Evolutionary conservation across 1,140 invertebrate genomes (phyloP).

Genomic region (Diachasma alloeum): DNA sequence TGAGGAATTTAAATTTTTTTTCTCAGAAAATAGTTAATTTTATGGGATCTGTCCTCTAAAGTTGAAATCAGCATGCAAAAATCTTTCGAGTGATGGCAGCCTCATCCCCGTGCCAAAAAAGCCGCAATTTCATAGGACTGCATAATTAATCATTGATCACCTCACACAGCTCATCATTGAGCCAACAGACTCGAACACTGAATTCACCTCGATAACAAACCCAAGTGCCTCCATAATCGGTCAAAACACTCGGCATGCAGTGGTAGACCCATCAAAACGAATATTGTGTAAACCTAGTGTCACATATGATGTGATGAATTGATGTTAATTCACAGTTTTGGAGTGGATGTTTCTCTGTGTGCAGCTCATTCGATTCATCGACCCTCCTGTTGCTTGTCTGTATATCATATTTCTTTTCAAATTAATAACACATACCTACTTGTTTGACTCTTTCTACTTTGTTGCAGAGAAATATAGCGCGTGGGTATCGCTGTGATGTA

Average conservation of each 20-base stretch:
- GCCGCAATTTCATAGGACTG: no score
- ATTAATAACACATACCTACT: constrained; percentile 27
- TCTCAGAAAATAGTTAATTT: no score
- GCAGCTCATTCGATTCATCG: constrained; percentile 17
- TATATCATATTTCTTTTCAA: neutral
- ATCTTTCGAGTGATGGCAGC: no score
- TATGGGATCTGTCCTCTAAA: no score
- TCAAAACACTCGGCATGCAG: constrained; percentile 57
- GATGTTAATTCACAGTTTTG: constrained; percentile 20
- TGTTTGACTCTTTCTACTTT: constrained; percentile 26
- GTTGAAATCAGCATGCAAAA: no score
- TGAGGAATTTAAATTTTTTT: no score
- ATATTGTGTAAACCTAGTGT: constrained; percentile 37
- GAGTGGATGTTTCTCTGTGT: constrained; percentile 22
- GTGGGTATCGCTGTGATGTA: neutral
- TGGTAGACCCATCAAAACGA: constrained; percentile 56
- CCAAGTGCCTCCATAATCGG: constrained; percentile 54
- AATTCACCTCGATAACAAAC: no score
- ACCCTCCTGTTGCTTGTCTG: constrained; percentile 17
- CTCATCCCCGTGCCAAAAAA: no score
- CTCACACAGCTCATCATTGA: no score
- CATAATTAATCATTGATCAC: no score
- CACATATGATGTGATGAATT: constrained; percentile 6
- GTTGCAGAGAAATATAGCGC: neutral
- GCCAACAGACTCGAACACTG: no score